phyloP scores from a whole-genome alignment of 2,797 vertebrate species.

The Bucorvus abyssinicus region DNA sequence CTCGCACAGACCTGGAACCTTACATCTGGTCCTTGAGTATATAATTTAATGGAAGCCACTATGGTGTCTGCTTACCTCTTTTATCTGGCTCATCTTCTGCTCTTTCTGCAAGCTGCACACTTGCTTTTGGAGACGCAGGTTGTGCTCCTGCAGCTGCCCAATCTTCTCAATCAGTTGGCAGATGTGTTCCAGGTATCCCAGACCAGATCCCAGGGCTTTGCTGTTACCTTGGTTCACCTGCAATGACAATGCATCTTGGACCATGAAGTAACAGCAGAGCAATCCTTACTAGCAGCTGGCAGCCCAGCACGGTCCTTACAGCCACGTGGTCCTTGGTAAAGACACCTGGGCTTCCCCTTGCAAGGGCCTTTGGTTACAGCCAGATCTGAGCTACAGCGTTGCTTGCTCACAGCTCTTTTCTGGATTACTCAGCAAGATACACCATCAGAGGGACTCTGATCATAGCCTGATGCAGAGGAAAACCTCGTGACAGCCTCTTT shows the following conservation, averaged over 20 bases:
- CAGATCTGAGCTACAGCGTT: not conserved
- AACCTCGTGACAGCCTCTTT: not conserved
- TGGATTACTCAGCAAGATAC: not conserved
- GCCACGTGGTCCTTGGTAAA: not conserved
- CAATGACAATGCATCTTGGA: not conserved
- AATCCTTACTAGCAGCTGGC: not conserved
- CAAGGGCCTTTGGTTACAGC: not conserved
- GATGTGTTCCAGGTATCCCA: constrained; percentile 88
- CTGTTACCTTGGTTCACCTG: constrained; percentile 78
- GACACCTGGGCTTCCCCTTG: not conserved
- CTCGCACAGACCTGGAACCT: not conserved
- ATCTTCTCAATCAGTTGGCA: constrained; percentile 91
- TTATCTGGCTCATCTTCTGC: constrained; percentile 75
- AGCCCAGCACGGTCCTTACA: not conserved
- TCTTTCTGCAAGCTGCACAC: constrained; percentile 82
- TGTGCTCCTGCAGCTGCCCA: constrained; percentile 86
- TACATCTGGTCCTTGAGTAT: not conserved
- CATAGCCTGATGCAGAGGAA: not conserved
- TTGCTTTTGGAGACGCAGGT: constrained; percentile 83
- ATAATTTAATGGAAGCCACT: not conserved
- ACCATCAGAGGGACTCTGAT: not conserved
- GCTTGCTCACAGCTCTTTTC: not conserved
- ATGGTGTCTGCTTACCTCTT: constrained; percentile 76
- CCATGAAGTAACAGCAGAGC: not conserved
- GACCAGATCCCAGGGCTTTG: constrained; percentile 79